A percentile compares a stretch with the other conserved stretches of the same genome.
Conservation (phyloP, 1,140 invertebrate genomes). For the Ceratosolen solmsi region DNA sequence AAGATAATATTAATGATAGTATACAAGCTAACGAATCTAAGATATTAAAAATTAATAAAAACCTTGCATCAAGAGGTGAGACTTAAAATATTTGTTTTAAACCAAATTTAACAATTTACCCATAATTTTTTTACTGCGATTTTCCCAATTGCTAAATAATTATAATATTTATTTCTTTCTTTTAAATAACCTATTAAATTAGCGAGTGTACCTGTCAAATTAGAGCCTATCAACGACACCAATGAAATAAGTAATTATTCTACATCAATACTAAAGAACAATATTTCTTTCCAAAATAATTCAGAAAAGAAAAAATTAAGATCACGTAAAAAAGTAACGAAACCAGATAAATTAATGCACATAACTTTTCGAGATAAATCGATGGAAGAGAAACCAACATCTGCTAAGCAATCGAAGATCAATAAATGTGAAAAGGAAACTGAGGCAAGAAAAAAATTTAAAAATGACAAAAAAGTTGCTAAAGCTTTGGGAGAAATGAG, state of each 20-base stretch:
- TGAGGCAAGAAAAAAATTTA: slow-evolving; percentile 18
- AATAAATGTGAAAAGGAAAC: slow-evolving; percentile 3
- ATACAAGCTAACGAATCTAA: not conserved
- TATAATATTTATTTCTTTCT: not conserved
- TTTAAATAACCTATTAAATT: not conserved
- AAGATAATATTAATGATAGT: slow-evolving; percentile 1
- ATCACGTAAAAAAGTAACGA: not conserved
- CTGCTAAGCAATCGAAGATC: not conserved
- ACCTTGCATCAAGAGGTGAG: not conserved
- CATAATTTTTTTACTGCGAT: not conserved
- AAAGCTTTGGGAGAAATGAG: slow-evolving; percentile 35
- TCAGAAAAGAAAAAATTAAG: not conserved
- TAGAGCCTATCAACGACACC: not conserved
- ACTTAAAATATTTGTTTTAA: not conserved
- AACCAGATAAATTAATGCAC: not conserved
- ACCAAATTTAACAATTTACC: no score
- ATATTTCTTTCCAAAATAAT: not conserved
- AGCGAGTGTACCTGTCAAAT: not conserved
- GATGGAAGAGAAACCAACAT: not conserved
- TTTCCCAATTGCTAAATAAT: not conserved
- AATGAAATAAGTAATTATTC: not conserved
- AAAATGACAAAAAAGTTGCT: slow-evolving; percentile 41
- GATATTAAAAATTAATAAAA: slow-evolving; percentile 5
- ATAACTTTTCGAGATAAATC: not conserved
- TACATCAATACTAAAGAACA: not conserved